Evolutionary conservation across 2,113 vertebrate species (phyloP).

Genomic region (Cygnus atratus): DNA sequence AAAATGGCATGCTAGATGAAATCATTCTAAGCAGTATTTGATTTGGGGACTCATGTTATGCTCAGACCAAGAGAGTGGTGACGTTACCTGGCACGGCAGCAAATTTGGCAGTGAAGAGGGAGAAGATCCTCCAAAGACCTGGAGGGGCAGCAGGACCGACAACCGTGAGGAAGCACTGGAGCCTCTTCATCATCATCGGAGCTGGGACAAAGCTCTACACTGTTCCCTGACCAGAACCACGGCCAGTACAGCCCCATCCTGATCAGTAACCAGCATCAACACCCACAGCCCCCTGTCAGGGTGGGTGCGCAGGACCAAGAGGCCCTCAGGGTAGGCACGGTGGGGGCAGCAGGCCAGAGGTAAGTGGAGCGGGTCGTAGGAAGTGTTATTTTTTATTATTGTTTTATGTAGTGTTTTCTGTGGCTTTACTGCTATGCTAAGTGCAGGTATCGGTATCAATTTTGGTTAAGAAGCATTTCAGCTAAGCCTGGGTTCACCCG

Average conservation of each 20-base stretch:
- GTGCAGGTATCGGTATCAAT: neutral
- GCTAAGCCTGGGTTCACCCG: neutral
- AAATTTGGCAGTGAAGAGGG: neutral
- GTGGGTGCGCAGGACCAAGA: neutral
- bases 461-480: neutral
- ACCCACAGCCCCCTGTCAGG: rapidly evolving
- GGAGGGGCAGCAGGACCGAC: neutral
- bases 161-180: neutral
- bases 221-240: rapidly evolving
- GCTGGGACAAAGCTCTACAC: neutral
- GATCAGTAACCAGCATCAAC: rapidly evolving
- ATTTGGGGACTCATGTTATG: neutral
- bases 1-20: neutral
- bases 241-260: neutral
- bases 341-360: rapidly evolving
- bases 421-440: neutral
- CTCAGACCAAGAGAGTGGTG: neutral
- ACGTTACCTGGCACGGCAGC: rapidly evolving
- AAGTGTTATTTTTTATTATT: neutral
- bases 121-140: neutral
- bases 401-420: neutral
- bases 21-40: neutral
- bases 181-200: rapidly evolving
- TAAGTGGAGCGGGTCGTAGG: neutral
- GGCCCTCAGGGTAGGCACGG: rapidly evolving